Evolutionary conservation across 2,888 invertebrate species (phyloP).

Genomic region (Drosophila anceps): DNA sequence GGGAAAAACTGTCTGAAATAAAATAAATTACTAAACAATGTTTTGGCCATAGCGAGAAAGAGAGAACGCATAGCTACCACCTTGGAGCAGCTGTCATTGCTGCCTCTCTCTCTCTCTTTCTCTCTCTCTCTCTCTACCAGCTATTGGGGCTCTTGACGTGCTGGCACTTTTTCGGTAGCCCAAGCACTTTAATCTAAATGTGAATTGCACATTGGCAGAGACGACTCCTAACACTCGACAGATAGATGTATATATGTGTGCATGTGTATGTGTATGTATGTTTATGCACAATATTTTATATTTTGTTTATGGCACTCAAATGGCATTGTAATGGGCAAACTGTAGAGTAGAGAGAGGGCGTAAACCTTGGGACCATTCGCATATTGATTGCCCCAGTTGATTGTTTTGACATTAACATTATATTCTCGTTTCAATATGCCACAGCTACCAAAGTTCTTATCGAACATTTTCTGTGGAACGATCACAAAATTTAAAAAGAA

Average conservation of each 20-base stretch:
- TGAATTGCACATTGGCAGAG: slow-evolving; percentile 59
- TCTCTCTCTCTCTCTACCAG: neutral
- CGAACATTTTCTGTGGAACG: neutral
- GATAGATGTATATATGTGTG: slow-evolving; percentile 5
- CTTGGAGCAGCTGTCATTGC: slow-evolving; percentile 52
- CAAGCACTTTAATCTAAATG: slow-evolving; percentile 75
- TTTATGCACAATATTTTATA: slow-evolving; percentile 54
- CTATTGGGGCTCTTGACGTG: slow-evolving; percentile 51
- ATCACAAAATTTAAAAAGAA: neutral
- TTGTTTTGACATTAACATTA: slow-evolving; percentile 55
- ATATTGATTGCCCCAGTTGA: slow-evolving; percentile 67
- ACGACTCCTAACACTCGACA: slow-evolving; percentile 27
- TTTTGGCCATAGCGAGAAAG: slow-evolving; percentile 39
- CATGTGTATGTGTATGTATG: neutral
- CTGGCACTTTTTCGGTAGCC: slow-evolving; percentile 64
- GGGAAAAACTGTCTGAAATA: slow-evolving; percentile 75
- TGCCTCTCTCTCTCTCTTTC: neutral
- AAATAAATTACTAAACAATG: slow-evolving; percentile 82
- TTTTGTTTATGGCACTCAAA: slow-evolving; percentile 75
- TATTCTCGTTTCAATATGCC: slow-evolving; percentile 17
- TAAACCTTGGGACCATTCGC: slow-evolving; percentile 27
- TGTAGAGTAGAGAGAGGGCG: neutral
- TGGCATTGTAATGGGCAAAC: slow-evolving; percentile 49
- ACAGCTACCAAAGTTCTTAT: neutral
- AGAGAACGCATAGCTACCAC: slow-evolving; percentile 27